phyloP scores from a whole-genome alignment of 1,140 invertebrate species.

The Drosophila obscura region DNA sequence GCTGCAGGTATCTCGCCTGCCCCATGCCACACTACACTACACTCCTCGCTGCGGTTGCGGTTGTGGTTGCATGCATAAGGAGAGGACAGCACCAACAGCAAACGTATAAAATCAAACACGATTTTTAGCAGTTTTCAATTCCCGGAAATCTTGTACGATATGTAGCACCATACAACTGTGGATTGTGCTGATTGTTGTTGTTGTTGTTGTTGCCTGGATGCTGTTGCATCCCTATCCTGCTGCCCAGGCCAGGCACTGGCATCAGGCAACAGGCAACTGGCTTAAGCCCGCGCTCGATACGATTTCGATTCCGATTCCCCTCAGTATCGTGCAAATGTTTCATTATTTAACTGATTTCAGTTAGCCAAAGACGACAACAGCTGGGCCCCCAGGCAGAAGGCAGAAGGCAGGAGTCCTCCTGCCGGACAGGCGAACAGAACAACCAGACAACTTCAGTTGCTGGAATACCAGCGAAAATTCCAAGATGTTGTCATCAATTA shows the following conservation, averaged over 20 bases:
- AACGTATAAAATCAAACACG: constrained; percentile 79
- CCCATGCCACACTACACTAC: no score
- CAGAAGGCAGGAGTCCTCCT: constrained; percentile 4
- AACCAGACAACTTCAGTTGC: constrained; percentile 57
- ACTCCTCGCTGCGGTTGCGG: constrained; percentile 15
- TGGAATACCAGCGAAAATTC: constrained; percentile 80
- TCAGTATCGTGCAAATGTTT: constrained; percentile 80
- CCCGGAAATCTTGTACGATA: constrained; percentile 82
- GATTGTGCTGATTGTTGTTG: constrained; percentile 54
- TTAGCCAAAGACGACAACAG: constrained; percentile 51
- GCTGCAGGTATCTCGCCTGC: constrained; percentile 7
- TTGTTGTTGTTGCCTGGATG: constrained; percentile 6
- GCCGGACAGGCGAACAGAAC: constrained; percentile 29
- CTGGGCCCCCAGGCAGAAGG: constrained; percentile 20
- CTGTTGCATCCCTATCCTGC: no score
- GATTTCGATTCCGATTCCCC: constrained; percentile 66
- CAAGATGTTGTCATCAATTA: constrained; percentile 83
- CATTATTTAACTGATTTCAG: constrained; percentile 79
- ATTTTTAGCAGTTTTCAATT: constrained; percentile 83
- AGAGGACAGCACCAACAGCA: constrained; percentile 5
- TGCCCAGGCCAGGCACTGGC: no score
- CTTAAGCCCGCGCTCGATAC: constrained; percentile 32
- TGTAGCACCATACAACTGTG: constrained; percentile 70
- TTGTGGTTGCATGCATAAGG: constrained; percentile 70
- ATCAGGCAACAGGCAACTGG: background rate